These are phyloP conservation scores for Acanthornis magna DNA, from an alignment of 2,797 vertebrate genomes.

Conservation along the genomic window DNA sequence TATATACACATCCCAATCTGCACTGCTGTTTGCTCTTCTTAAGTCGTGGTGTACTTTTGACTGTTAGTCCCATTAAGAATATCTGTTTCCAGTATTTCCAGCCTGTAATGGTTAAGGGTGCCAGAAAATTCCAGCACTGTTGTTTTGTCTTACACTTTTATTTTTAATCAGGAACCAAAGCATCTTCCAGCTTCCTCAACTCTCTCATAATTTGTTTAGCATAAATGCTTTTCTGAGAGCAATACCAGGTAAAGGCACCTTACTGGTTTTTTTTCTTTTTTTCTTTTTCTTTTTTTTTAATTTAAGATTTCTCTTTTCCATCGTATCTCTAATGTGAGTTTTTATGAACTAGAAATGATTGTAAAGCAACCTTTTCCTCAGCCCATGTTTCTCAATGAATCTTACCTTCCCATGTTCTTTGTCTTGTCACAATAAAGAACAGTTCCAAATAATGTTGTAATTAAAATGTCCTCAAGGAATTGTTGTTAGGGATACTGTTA, in stretches of 20 bases:
- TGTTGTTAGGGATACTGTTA: slow-evolving; percentile 40
- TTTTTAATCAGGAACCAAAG: not conserved
- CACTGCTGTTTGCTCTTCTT: not conserved
- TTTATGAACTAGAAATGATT: not conserved
- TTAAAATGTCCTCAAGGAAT: slow-evolving; percentile 56
- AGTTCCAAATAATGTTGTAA: slow-evolving; percentile 33
- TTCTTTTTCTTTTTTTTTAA: no score
- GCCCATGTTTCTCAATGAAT: not conserved
- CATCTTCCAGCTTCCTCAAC: not conserved
- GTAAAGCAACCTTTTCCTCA: not conserved
- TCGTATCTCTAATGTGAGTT: not conserved
- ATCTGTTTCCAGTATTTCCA: not conserved
- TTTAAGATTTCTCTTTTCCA: not conserved
- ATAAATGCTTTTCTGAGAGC: not conserved
- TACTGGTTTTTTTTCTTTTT: no score
- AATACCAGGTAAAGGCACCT: not conserved
- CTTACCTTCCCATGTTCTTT: slow-evolving; percentile 27
- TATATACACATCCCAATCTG: not conserved
- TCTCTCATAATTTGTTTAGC: not conserved
- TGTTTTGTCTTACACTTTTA: not conserved
- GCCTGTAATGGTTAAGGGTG: not conserved
- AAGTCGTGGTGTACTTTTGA: not conserved
- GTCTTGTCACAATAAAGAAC: slow-evolving; percentile 54
- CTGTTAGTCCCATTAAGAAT: not conserved
- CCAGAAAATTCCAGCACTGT: not conserved